Conservation (phyloP, 2,113 vertebrate species). For the Lipophrys pholis region DNA sequence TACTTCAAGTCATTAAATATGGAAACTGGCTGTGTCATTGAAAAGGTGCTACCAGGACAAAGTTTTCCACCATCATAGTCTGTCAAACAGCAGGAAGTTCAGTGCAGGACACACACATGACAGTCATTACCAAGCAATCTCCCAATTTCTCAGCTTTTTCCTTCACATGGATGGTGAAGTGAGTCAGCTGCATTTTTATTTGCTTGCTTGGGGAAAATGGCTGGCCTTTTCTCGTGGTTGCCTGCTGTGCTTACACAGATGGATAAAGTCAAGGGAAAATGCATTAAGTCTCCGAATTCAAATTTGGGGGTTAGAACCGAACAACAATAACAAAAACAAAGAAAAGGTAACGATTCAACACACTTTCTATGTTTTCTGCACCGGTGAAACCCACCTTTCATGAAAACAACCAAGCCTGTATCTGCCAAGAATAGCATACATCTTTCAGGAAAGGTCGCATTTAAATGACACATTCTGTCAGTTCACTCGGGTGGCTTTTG, state of each 20-base stretch:
- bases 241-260: slow-evolving; percentile 17
- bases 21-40: no score
- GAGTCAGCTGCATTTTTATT: slow-evolving; percentile 1
- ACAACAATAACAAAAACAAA: slow-evolving; percentile 3
- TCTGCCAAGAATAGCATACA: slow-evolving; percentile 14
- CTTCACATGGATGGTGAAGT: not conserved
- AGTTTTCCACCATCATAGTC: no score
- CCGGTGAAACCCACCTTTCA: not conserved
- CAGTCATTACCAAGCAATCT: not conserved
- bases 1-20: no score
- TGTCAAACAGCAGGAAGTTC: no score
- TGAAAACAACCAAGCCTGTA: slow-evolving; percentile 3
- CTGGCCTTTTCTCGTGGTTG: not conserved
- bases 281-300: not conserved
- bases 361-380: slow-evolving; percentile 10
- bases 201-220: not conserved
- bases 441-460: slow-evolving; percentile 49
- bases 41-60: no score
- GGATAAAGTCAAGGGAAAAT: slow-evolving; percentile 12
- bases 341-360: slow-evolving; percentile 12
- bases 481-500: slow-evolving; percentile 51
- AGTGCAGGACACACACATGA: no score
- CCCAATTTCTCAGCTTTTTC: not conserved
- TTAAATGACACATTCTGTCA: slow-evolving; percentile 52
- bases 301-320: not conserved